Evolutionary conservation across 2,113 vertebrate species (phyloP), one percentile per base, ranked within the genome.

Genomic region (Syrrhaptes paradoxus): DNA sequence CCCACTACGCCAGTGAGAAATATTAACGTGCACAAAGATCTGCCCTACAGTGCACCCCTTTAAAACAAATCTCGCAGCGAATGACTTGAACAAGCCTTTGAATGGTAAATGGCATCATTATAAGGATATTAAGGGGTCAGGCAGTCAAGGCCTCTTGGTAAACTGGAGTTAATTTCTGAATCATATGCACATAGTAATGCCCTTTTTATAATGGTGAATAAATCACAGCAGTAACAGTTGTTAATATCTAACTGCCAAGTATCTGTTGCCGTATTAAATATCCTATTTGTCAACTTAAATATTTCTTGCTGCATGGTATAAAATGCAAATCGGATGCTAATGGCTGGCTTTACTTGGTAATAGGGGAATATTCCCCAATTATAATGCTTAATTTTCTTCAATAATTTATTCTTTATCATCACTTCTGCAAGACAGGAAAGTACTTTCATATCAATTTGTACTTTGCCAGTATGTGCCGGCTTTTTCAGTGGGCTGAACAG

Each of bases 41-140:
- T 97, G 97, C 97, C 97, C 97, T 95, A 43, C 86, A 96, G 95
- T 97, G 97, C 87, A 96, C 95, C 71, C 85, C 93, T 96, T 66
- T 75, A 54, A 80, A 95, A 97, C 89, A 95, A 87, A 96, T 96
- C 94, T 74, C 85, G 90, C 96, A 97, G 96, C 86, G 98, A 98
- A 95, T 97, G 97, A 98, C 98, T 98, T 98, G 98, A 98, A 95
- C 96, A 95, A 98, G 98, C 98, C 98, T 92, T 95, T 98, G 98
- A 98, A 98, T 99, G 98, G 98, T 99, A 99, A 99, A 99, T 99
- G 98, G 98, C 98, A 63, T 99, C 99, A 99, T 99, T 99, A 99
- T 98, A 99, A 99, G 98, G 97, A 99, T 99, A 99, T 99, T 99
- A 99, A 99, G 98, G 97, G 99, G 99, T 99, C 99, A 99, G 97